Percentiles rank a stretch among this genome's conserved stretches.
phyloP scores from a whole-genome alignment of 2,888 invertebrate species.

The Pomacea canaliculata region DNA sequence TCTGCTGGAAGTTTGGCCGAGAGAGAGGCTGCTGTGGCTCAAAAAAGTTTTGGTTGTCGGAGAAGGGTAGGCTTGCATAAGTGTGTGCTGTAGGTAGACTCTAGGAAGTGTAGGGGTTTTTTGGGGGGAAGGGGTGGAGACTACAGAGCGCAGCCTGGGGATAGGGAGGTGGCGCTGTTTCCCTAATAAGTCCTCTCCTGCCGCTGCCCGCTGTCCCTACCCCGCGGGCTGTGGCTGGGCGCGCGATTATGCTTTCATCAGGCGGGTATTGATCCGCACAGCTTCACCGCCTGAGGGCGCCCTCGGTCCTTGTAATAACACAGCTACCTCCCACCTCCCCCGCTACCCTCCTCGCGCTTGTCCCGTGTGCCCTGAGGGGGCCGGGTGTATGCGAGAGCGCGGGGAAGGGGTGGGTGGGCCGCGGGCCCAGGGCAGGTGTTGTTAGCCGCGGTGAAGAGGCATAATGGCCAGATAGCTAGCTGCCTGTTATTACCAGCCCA shows the following conservation, averaged over 20 bases:
- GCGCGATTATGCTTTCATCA: constrained; percentile 41
- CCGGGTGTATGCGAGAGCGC: not conserved
- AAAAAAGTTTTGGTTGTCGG: too few relatives aligned
- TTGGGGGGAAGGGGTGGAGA: too few relatives aligned
- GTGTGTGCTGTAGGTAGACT: too few relatives aligned
- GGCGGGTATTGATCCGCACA: constrained; percentile 26
- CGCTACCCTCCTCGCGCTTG: not conserved
- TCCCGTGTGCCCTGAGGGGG: not conserved
- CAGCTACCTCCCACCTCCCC: not conserved
- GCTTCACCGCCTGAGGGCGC: not conserved
- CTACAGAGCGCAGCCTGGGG: too few relatives aligned
- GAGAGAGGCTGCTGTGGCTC: too few relatives aligned
- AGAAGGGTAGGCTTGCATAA: too few relatives aligned
- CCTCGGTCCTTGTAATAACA: not conserved
- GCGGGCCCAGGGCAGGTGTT: constrained; percentile 9
- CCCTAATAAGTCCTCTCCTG: too few relatives aligned
- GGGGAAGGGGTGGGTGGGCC: not conserved
- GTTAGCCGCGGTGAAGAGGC: constrained; percentile 6
- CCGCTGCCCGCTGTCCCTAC: too few relatives aligned
- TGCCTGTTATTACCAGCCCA: not conserved
- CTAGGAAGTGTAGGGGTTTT: too few relatives aligned
- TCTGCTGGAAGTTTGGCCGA: too few relatives aligned
- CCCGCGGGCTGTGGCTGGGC: constrained; percentile 23
- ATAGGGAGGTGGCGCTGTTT: too few relatives aligned
- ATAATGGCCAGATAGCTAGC: constrained; percentile 6